A percentile compares a stretch with the other conserved stretches of the same genome.
Evolutionary conservation across 2,888 invertebrate species (phyloP).

Genomic region (Phaonia tiefii): DNA sequence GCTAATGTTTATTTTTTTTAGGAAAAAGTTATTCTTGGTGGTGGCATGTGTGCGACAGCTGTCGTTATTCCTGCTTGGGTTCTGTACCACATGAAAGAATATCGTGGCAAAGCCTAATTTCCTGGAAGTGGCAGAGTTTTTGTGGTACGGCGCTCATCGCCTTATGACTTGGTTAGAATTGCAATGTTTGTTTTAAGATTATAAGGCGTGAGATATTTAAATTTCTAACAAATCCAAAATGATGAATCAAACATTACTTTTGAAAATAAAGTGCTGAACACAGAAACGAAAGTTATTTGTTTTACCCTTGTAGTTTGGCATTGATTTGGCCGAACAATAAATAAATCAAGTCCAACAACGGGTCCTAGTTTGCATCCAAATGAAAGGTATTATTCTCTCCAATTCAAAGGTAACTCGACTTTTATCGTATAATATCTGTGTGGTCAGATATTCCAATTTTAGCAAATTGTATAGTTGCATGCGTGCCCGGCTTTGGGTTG

Average conservation of each 20-base stretch:
- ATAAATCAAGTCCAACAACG: too few relatives aligned
- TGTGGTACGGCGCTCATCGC: constrained; percentile 3
- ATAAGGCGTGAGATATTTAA: constrained; percentile 47
- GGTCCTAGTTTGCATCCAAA: too few relatives aligned
- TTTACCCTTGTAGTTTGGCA: too few relatives aligned
- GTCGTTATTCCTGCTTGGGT: constrained; percentile 78
- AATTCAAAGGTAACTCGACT: too few relatives aligned
- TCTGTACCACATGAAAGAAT: constrained; percentile 77
- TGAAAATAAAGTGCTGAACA: constrained; percentile 12
- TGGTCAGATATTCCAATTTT: too few relatives aligned
- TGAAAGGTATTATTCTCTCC: too few relatives aligned
- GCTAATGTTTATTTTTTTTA: constrained; percentile 67
- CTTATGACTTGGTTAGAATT: constrained; percentile 48
- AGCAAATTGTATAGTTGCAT: too few relatives aligned
- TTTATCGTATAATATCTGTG: too few relatives aligned
- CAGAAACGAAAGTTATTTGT: not conserved
- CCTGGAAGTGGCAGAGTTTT: not conserved
- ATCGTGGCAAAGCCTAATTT: constrained; percentile 71
- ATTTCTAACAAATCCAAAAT: constrained; percentile 3
- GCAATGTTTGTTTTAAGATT: constrained; percentile 53
- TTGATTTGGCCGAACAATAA: too few relatives aligned
- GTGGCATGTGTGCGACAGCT: constrained; percentile 75
- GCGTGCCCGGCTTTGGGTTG: too few relatives aligned
- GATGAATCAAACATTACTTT: constrained; percentile 18
- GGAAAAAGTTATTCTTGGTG: constrained; percentile 78